Conservation (phyloP, 2,113 vertebrate genomes). For the Oxyruncus cristatus region DNA sequence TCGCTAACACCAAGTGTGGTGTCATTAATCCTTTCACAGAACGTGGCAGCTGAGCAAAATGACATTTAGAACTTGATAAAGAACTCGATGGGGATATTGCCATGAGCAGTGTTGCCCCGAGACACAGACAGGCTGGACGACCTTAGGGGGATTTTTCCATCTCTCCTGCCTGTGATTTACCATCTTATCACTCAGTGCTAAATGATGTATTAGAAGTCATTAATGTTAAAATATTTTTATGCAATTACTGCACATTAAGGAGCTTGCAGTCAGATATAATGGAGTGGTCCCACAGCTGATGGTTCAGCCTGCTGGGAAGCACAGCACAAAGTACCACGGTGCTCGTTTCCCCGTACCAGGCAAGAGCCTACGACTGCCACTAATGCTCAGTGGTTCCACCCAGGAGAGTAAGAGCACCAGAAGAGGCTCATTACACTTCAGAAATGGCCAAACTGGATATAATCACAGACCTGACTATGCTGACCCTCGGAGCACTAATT, state of each 20-base stretch:
- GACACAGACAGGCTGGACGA: neutral
- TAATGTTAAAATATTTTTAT: conserved; percentile 27
- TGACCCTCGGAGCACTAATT: neutral
- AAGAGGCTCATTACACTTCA: neutral
- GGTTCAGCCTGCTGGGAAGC: neutral
- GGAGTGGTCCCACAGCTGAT: neutral
- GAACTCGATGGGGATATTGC: neutral
- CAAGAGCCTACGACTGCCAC: neutral
- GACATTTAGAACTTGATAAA: neutral
- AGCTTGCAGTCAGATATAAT: neutral
- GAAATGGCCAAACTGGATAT: neutral
- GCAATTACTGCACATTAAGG: conserved; percentile 36
- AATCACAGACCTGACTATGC: neutral
- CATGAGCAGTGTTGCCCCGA: neutral
- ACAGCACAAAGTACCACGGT: neutral
- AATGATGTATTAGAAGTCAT: conserved; percentile 8
- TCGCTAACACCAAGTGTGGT: neutral
- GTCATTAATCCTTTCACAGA: neutral
- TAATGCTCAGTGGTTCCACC: neutral
- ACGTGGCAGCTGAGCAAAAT: neutral
- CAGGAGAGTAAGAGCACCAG: neutral
- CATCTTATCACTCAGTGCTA: neutral
- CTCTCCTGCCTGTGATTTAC: neutral
- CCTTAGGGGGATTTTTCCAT: conserved; percentile 24
- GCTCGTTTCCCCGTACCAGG: neutral